A percentile compares a stretch with the other conserved stretches of the same genome.
Evolutionary conservation across 1,140 invertebrate species (phyloP).

Genomic region (Drosophila sturtevanti): DNA sequence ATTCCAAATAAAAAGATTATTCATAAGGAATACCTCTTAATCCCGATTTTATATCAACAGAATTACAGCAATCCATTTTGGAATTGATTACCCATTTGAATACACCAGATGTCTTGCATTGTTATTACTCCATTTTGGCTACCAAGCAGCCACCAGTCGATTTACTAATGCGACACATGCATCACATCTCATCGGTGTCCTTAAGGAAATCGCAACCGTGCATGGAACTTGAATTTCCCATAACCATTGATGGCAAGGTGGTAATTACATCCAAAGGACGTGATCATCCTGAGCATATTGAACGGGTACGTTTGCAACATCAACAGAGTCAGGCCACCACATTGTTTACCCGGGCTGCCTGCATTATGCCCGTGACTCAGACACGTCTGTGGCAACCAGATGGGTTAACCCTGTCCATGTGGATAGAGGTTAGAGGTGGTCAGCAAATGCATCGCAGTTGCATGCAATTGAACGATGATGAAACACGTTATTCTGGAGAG

Average conservation of each 20-base stretch:
- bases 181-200: conserved; percentile 57
- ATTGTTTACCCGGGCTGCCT: conserved; percentile 71
- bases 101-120: conserved; percentile 69
- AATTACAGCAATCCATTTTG: conserved; percentile 74
- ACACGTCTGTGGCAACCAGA: conserved; percentile 69
- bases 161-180: conserved; percentile 70
- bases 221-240: conserved; percentile 75
- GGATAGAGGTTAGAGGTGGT: conserved; percentile 71
- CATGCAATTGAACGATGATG: conserved; percentile 66
- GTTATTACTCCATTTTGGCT: conserved; percentile 68
- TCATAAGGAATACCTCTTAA: background rate
- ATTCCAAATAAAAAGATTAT: no score
- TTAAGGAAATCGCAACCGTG: conserved; percentile 62
- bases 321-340: conserved; percentile 60
- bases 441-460: conserved; percentile 61
- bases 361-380: conserved; percentile 72
- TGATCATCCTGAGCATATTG: conserved; percentile 61
- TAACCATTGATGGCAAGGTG: conserved; percentile 69
- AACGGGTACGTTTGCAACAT: conserved; percentile 69
- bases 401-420: conserved; percentile 70
- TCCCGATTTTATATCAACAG: conserved; percentile 20
- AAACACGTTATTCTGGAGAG: conserved; percentile 66
- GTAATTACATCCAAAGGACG: conserved; percentile 62
- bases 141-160: conserved; percentile 75
- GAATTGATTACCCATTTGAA: conserved; percentile 74